Evolutionary conservation across 2,797 vertebrate genomes (phyloP), one percentile per base, ranked within the genome.

Genomic region (Triplophysa bombifrons): DNA sequence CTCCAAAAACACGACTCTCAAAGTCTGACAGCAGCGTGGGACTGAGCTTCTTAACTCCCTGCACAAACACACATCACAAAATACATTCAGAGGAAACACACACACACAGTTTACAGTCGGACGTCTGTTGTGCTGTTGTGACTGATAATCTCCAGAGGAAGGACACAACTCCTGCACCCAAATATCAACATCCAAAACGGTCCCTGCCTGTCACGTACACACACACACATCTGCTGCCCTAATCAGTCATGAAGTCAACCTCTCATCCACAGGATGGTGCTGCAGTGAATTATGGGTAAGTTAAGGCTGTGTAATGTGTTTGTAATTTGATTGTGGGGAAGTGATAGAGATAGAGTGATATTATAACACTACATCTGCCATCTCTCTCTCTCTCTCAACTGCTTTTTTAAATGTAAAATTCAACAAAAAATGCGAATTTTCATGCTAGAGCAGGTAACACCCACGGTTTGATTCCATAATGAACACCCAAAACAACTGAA

Each of bases 21-120:
- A 95, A 98, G 79, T 89, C 88, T 48, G 95, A 92, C 87, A 96
- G 98, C 12, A 97, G 88, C 13, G 82, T 88, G 0, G 92, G 89
- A 44, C 97, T 93, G 89, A 99, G 95, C 87, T 94, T 96, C 90
- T 95, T 97, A 83, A 98, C 88, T 80, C 95, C 95, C 97, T 99
- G 89, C 58, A 22, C 25, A 76, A 19, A 72, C 63, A 72, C 74
- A 16, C 71, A 38, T 10, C 63, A 69, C 70, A 72, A 50, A 72
- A 16, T 48, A 30, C 22, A 41, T 27, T 16, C 8, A 41, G 50
- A 25, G 38, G 48, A 8, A 14, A 9, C 41, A 25, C 22, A 81
- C 66, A 27, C 25, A 69, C 72, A 60, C 12, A 61, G 50, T 17
- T 53, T 50, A 46, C 41, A 56, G 72, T 16, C 7, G 46, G 53